These are phyloP conservation scores for Harpagus bidentatus DNA, from an alignment of 2,113 vertebrate species.

Conservation along the genomic window DNA sequence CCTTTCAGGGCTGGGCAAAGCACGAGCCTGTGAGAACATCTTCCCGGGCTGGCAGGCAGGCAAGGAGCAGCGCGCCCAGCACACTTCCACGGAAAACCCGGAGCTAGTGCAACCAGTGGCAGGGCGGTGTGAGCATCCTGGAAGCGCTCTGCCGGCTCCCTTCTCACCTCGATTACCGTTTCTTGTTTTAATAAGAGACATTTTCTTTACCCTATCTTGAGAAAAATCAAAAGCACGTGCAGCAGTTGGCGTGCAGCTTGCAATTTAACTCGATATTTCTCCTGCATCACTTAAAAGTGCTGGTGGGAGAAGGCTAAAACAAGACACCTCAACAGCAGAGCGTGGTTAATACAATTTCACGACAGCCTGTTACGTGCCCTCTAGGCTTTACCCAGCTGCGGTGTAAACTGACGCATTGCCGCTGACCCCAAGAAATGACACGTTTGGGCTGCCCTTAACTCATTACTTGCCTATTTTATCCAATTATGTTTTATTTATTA, in stretches of 20 bases:
- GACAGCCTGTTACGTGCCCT: background rate
- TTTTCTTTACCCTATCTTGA: background rate
- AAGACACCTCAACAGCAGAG: background rate
- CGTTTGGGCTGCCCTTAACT: background rate
- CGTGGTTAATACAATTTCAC: background rate
- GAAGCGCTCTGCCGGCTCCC: background rate
- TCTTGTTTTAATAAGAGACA: background rate
- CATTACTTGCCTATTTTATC: background rate
- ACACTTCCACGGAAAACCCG: background rate
- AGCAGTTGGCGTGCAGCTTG: background rate
- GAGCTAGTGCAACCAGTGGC: background rate
- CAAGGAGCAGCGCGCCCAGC: rapidly evolving
- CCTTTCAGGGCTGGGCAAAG: background rate
- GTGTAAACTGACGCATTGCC: background rate
- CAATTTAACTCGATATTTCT: background rate
- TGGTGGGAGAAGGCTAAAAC: background rate
- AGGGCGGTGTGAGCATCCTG: background rate
- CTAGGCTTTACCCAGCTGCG: background rate
- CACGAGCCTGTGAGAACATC: rapidly evolving
- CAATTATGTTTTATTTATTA: conserved; percentile 21
- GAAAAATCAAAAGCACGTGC: background rate
- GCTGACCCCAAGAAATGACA: background rate
- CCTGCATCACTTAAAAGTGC: background rate
- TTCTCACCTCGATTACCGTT: rapidly evolving
- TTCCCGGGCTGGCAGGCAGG: background rate